Evolutionary conservation across 2,113 vertebrate genomes (phyloP).

Genomic region (Pundamilia nyererei): DNA sequence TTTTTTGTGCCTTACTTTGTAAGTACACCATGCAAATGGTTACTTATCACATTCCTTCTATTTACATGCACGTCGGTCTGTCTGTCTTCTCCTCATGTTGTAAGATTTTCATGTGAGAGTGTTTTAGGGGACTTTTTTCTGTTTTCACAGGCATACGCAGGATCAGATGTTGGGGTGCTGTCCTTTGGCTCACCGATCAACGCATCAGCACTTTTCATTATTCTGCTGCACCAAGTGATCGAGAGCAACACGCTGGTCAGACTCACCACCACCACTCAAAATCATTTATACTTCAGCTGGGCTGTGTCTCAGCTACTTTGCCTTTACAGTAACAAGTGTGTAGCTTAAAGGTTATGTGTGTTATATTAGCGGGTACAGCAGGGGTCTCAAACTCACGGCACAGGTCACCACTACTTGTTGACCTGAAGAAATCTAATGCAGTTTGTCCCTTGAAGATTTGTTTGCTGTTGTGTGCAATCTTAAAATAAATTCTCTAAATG

Average conservation of each 20-base stretch:
- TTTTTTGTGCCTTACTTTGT: slow-evolving; percentile 93
- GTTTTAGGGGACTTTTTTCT: neutral
- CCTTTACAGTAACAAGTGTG: neutral
- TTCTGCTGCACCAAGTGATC: slow-evolving; percentile 87
- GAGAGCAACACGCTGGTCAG: slow-evolving; percentile 91
- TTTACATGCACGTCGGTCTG: neutral
- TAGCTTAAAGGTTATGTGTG: neutral
- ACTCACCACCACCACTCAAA: neutral
- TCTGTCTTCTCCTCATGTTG: neutral
- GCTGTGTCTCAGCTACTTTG: neutral
- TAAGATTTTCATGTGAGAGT: neutral
- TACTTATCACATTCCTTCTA: neutral
- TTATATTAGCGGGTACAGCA: neutral
- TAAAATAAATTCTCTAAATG: neutral
- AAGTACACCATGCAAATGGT: slow-evolving; percentile 45
- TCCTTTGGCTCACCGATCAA: slow-evolving; percentile 88
- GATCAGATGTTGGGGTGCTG: slow-evolving; percentile 79
- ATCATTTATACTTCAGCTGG: neutral
- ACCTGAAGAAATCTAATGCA: neutral
- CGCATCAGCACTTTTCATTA: slow-evolving; percentile 81
- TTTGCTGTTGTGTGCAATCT: accelerated
- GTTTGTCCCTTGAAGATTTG: neutral
- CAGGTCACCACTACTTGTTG: neutral
- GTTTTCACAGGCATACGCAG: slow-evolving; percentile 44
- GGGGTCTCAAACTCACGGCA: neutral